Percentiles rank a stretch among this genome's conserved stretches.
Conservation (phyloP, 30 jellyfish, hydroid and myxozoan species). For the Aurelia aurita region DNA sequence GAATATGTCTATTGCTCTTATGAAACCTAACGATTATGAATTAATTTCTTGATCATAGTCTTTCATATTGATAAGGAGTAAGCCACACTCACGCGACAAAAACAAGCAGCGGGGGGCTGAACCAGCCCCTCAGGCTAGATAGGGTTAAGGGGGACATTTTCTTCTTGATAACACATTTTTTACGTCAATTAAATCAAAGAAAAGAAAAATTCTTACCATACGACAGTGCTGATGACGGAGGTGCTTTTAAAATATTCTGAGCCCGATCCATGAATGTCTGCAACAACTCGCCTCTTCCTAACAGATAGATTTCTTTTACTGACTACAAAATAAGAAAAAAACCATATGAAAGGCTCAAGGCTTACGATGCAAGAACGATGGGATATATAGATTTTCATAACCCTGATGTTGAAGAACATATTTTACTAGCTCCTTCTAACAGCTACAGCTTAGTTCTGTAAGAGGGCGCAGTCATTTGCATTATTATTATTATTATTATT, state of each 20-base stretch:
- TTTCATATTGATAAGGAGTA: no score
- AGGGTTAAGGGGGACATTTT: neutral
- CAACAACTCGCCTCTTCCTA: slow-evolving; percentile 97
- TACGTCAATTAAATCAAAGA: neutral
- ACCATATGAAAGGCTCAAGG: neutral
- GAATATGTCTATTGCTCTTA: no score
- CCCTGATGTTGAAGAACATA: neutral
- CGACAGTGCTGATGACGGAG: slow-evolving; percentile 75
- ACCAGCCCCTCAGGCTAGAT: no score
- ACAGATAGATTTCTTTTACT: slow-evolving; percentile 85
- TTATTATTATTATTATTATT: no score
- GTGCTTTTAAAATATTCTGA: slow-evolving; percentile 84
- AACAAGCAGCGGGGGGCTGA: no score
- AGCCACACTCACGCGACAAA: no score
- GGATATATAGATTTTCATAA: neutral
- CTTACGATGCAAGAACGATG: neutral
- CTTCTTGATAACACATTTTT: neutral
- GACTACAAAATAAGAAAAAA: slow-evolving; percentile 43
- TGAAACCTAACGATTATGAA: no score
- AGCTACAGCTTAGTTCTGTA: no score
- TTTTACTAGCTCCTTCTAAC: no score
- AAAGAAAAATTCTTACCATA: slow-evolving; percentile 45
- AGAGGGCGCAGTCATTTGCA: no score
- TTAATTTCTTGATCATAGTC: no score
- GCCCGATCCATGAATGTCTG: slow-evolving; percentile 91